Percentiles rank a stretch among this genome's conserved stretches.
phyloP scores from a whole-genome alignment of 2,888 invertebrate genomes.

The Himalopsyche anomala region DNA sequence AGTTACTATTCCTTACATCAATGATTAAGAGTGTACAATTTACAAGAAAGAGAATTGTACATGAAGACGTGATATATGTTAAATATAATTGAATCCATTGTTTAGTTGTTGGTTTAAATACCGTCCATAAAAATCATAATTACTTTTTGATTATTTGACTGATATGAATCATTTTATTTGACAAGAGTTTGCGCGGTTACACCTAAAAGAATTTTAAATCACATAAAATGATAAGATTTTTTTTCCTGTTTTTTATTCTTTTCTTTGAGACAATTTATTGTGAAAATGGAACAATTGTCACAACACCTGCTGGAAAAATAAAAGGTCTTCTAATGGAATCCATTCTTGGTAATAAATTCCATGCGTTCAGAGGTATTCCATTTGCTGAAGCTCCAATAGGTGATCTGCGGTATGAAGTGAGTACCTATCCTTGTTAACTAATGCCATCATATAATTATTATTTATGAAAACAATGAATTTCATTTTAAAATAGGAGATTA shows the following conservation, averaged over 20 bases:
- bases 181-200: too few species aligned
- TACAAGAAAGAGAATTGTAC: too few species aligned
- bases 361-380: slow-evolving; percentile 54
- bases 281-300: background rate
- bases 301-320: slow-evolving; percentile 2
- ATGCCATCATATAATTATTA: background rate
- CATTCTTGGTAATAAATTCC: slow-evolving; percentile 45
- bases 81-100: too few species aligned
- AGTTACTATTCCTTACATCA: too few species aligned
- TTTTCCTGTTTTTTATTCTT: background rate
- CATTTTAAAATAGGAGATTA: background rate
- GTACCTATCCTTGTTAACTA: background rate
- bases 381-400: slow-evolving; percentile 57
- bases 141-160: too few species aligned
- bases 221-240: background rate
- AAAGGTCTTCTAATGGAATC: background rate
- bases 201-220: too few species aligned
- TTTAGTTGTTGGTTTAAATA: too few species aligned
- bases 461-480: background rate
- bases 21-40: too few species aligned
- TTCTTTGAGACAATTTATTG: background rate
- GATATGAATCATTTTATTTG: too few species aligned
- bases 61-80: too few species aligned
- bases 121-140: too few species aligned
- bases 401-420: slow-evolving; percentile 49